Base-by-base conservation (phyloP, 2,888 invertebrate genomes). In the Cybosia mesomella region DNA sequence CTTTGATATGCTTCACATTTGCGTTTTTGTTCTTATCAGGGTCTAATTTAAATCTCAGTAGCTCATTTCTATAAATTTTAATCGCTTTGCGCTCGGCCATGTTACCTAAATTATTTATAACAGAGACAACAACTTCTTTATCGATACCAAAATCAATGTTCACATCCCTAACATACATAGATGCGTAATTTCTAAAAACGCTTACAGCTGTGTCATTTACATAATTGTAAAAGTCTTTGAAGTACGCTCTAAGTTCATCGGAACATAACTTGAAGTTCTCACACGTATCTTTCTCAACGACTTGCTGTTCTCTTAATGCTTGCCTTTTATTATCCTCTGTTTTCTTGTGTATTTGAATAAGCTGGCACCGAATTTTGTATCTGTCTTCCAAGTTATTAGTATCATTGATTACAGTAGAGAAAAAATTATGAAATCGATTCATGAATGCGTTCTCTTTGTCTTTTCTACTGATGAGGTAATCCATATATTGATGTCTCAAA, bases 81-180 rank as follows among this genome's bases (percentile, higher is more conserved):
- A 49, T 74, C 0, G 88, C 74, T 77, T 79, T 81, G 0, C 55
- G 55, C 73, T 86, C 84, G 0, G 83, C 71, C 18, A 21, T 59
- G 2, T 75, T 62, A 13, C 81, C 79, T 13, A 85, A 64, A 34
- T 80, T 79, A 0, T 81, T 77, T 34, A 93, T 64, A n/a, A 79
- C 21, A 13, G 53, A 21, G 1, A 84, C 68, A 0, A 91, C 82
- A 0, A 64, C 64, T 15, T 83, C 72, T 59, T 85, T 85, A 32
- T 88, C 85, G 0, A 72, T 53, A n/a, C 72, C 83, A 0, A 67
- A 73, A 15, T 87, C 87, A 0, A 76, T 72, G 15, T 81, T 83
- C 0, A 88, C 85, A 24, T 93, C 92, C 69, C 83, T 83, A 0
- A 64, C 59, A 61, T 90, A 94, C 91, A 93, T 93, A 15, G 87